Evolutionary conservation across 2,888 invertebrate species (phyloP), one percentile per base, ranked within the genome.

Genomic region (Oscheius myriophilus): DNA sequence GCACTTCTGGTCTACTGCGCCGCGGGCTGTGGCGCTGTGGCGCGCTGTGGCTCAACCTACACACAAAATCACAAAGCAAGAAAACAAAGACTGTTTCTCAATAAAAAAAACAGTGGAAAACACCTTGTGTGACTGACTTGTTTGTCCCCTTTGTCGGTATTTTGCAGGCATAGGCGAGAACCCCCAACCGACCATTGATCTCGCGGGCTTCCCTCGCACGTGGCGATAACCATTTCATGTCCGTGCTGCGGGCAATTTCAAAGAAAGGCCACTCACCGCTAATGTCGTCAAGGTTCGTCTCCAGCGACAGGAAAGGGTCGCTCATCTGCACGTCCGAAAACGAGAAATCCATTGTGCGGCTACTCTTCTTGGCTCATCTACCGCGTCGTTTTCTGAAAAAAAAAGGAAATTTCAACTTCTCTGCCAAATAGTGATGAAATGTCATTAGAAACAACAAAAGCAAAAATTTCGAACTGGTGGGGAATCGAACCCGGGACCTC

Each of bases 241-340:
- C 33, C 33, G 33, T 33, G n/a, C n/a, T n/a, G 53, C n/a, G 23
- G 21, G n/a, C 4, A 16, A 16, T 49, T 49, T 49, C 49, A 18
- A 49, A 11, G 49, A 49, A 49, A 49, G n/a, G 43, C 16, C 51
- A 63, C 63, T 25, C 23, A 81, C 81, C 79, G 69, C 74, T 72
- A 1, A 82, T 80, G 57, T 84, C 84, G 55, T 84, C 84, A 12
- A 84, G 67, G 68, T 84, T 81, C 18, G 76, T 77, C 52, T 83
- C 83, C 64, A 84, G 64, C 42, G 82, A 80, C 43, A 81, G 69
- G 62, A 84, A 84, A 26, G 84, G 84, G 72, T 84, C 84, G 46
- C 71, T 67, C 71, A 74, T 75, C n/a, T 72, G 67, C 53, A 74
- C 75, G 58, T 70, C 68, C 45, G 67, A 62, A 58, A 65, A 69